Conservation (phyloP, 64 coral and sea anemone species). For the Montipora sp. region DNA sequence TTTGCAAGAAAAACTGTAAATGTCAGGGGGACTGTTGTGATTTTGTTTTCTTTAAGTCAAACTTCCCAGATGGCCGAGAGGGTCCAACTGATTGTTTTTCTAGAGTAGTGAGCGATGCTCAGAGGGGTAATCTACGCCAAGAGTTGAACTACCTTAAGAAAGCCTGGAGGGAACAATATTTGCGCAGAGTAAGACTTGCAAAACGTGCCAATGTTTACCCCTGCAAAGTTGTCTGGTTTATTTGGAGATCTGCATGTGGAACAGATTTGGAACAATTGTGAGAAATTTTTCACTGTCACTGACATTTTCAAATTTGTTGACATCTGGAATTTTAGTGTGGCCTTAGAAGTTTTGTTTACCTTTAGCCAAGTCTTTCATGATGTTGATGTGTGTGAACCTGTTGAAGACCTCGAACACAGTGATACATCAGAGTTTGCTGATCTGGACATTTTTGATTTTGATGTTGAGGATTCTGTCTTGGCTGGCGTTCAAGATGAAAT, state of each 20-base stretch:
- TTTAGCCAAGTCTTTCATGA: conserved; percentile 47
- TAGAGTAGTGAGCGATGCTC: background rate
- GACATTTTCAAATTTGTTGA: conserved; percentile 65
- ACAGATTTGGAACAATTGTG: conserved; percentile 21
- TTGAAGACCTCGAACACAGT: conserved; percentile 16
- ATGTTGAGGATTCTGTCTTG: conserved; percentile 23
- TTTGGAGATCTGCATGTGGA: conserved; percentile 29
- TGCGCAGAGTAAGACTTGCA: background rate
- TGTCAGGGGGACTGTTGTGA: conserved; percentile 16
- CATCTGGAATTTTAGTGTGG: conserved; percentile 51
- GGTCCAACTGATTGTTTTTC: background rate
- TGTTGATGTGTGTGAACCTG: conserved; percentile 15
- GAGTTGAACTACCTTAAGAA: background rate
- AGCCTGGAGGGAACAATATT: background rate
- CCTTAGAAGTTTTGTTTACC: conserved; percentile 38
- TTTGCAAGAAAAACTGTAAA: conserved; percentile 8
- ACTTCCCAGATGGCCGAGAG: background rate
- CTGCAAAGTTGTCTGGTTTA: conserved; percentile 22
- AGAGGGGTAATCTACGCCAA: background rate
- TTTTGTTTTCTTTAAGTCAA: conserved; percentile 12
- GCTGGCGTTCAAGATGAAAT: background rate
- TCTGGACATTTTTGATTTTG: conserved; percentile 42
- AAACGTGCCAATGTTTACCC: background rate
- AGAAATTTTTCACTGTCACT: background rate
- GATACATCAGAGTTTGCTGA: conserved; percentile 39